Evolutionary conservation across 2,888 invertebrate genomes (phyloP), one percentile per base, ranked within the genome.

Genomic region (Drosophila mettleri): DNA sequence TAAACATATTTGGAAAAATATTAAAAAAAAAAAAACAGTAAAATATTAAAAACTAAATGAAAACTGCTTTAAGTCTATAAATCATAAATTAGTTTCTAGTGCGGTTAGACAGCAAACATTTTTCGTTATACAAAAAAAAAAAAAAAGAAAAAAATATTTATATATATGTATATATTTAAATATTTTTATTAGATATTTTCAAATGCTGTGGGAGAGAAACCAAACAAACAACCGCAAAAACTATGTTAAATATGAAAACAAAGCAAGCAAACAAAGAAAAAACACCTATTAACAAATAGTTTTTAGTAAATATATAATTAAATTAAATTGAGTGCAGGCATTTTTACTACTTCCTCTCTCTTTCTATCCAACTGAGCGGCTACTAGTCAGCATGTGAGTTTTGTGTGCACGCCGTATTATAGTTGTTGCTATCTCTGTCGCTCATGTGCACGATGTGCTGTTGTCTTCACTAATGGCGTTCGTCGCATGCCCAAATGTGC

Each of bases 61-160:
- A 62, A 68, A 80, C 86, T 78, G 87, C 81, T 84, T 84, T 78
- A 81, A 67, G 72, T 84, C 78, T 74, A 86, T 77, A 66, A 78
- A 83, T 76, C 74, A 86, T 69, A 68, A 70, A 76, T 80, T 74
- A 80, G 78, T 82, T 73, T 52, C 53, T 86, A 83, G 58, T 74
- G 38, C 63, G 51, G 59, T 46, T 52, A n/a, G 22, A 67, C 62
- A 53, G 60, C 43, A 14, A 31, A 31, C 63, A 69, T 53, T 59
- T 59, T 85, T 77, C 80, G 73, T 82, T 65, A 74, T 71, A 34
- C 67, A 57, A 60, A 74, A 74, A 34, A 69, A 57, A 60, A 36
- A 27, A 34, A 45, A 41, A 24, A 27, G 16, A 10, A 1, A 16
- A 18, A 22, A 43, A n/a, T 14, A 29, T n/a, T 14, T 22, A 22